These are phyloP conservation scores for Darevskia mixta DNA, from an alignment of 2,797 vertebrate genomes.

Conservation along the genomic window DNA sequence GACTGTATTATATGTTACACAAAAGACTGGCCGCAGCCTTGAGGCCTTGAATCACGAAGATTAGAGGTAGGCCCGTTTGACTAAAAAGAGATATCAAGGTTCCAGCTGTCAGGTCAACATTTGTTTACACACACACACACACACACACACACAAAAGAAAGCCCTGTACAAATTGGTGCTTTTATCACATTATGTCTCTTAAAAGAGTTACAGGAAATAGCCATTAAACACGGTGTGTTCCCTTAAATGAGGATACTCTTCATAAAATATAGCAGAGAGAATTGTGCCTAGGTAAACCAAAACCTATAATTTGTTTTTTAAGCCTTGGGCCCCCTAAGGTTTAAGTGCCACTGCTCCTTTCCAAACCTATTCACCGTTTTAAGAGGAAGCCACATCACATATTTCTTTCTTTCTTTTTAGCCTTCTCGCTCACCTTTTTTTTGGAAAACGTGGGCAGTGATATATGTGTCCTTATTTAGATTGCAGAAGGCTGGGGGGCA, in stretches of 20 bases:
- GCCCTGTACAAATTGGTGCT: constrained; percentile 29
- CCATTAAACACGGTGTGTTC: background rate
- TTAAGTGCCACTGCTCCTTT: background rate
- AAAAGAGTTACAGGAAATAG: constrained; percentile 34
- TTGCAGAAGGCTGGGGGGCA: background rate
- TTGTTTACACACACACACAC: constrained; percentile 43
- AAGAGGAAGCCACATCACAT: background rate
- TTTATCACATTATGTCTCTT: background rate
- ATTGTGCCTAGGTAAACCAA: background rate
- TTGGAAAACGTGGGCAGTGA: background rate
- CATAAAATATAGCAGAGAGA: background rate
- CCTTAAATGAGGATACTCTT: background rate
- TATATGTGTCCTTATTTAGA: background rate
- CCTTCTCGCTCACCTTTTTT: background rate
- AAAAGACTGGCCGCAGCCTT: constrained; percentile 50
- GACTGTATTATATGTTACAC: constrained; percentile 67
- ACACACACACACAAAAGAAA: background rate
- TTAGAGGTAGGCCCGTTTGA: constrained; percentile 34
- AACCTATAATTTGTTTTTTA: background rate
- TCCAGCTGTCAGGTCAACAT: constrained; percentile 41
- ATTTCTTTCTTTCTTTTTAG: background rate
- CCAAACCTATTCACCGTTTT: background rate
- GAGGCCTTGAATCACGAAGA: constrained; percentile 57
- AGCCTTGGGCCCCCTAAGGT: background rate
- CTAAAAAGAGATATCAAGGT: background rate